Evolutionary conservation across 2,888 invertebrate species (phyloP), one percentile per base, ranked within the genome.

Genomic region (Chromoteleia sp.): DNA sequence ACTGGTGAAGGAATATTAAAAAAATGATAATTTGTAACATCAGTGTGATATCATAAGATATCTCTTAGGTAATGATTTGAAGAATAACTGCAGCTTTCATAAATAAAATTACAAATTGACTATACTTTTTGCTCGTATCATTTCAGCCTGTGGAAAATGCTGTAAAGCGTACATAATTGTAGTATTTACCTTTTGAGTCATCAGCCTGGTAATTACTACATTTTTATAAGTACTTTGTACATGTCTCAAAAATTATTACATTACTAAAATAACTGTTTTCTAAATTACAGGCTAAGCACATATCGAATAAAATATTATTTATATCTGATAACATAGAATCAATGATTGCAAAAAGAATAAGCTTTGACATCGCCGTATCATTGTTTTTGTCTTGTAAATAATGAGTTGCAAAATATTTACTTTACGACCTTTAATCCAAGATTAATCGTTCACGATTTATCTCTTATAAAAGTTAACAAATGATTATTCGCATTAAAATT

Each of bases 151-250:
- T 17, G 67, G 54, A 52, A 58, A 67, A 76, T 45, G 76, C 76
- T 21, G 3, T 39, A n/a, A 67, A 75, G 65, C 75, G 59, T 75
- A 30, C 41, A 65, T 76, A 68, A 76, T 76, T 68, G 59, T 29
- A 68, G 76, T 68, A 54, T 68, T 76, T 76, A 45, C 59, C 43
- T 68, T 68, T 54, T 33, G 61, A 68, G 36, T 68, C 59, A 61
- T 68, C 59, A 52, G 19, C 65, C 4, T 6, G 2, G 17, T 45
- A 68, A 76, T 61, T 52, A 61, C 43, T 36, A 25, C 67, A 10
- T 33, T 75, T 50, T 7, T 21, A 1, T 14, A n/a, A 33, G 8
- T 25, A 52, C 75, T 65, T 75, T 63, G 65, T 75, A 58, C 48
- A 21, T 17, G 41, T 54, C 63, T 45, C 54, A 17, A 17, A 74